Evolutionary conservation across 1,140 invertebrate genomes (phyloP).

Genomic region (Trinorchestia longiramus): DNA sequence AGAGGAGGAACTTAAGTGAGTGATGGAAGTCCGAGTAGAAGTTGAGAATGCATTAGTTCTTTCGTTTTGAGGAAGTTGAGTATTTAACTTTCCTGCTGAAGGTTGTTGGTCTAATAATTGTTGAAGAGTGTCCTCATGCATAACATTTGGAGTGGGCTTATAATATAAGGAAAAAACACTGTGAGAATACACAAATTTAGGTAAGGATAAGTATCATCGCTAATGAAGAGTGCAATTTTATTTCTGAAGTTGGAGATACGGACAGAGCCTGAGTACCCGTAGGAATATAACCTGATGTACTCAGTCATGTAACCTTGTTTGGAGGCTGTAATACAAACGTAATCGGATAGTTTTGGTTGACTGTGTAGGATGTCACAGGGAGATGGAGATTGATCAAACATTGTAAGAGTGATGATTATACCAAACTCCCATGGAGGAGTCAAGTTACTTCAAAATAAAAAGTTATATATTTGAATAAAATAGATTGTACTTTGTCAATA

Average conservation of each 20-base stretch:
- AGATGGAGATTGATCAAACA: background rate
- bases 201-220: background rate
- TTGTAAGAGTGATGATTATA: background rate
- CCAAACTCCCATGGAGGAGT: background rate
- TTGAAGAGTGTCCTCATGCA: background rate
- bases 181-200: background rate
- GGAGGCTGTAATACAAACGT: too few species aligned
- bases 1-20: conserved; percentile 79
- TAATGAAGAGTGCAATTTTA: background rate
- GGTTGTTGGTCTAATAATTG: background rate
- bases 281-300: too few species aligned
- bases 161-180: background rate
- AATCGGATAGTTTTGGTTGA: background rate
- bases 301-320: too few species aligned
- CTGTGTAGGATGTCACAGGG: background rate
- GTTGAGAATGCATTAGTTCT: background rate
- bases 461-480: too few species aligned
- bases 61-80: background rate
- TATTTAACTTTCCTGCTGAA: background rate
- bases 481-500: too few species aligned
- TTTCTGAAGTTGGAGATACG: background rate
- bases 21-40: background rate
- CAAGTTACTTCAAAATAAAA: background rate
- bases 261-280: background rate
- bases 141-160: background rate